Percentiles rank a stretch among this genome's conserved stretches.
Conservation (phyloP, 2,888 invertebrate species). For the Tenthredo scrophulariae region DNA sequence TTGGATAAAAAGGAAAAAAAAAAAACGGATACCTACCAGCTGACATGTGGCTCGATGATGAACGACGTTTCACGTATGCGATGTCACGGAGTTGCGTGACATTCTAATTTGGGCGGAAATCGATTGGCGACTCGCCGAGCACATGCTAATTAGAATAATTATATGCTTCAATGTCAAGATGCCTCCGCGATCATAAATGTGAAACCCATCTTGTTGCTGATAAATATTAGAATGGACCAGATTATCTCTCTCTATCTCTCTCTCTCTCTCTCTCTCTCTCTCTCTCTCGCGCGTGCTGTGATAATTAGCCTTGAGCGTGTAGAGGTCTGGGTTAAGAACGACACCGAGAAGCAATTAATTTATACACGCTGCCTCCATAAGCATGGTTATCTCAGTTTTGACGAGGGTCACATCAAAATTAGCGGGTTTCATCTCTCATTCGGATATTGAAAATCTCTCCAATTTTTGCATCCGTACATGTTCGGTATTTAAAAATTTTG, state of each 20-base stretch:
- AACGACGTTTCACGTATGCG: not conserved
- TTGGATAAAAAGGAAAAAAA: not conserved
- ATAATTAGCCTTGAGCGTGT: constrained; percentile 5
- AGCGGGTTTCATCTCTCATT: not conserved
- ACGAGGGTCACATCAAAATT: not conserved
- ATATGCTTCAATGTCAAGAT: not conserved
- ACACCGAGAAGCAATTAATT: not conserved
- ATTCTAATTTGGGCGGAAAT: not conserved
- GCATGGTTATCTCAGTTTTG: not conserved
- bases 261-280: no score
- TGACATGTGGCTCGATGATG: not conserved
- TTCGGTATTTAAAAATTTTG: not conserved
- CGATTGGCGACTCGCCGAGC: not conserved
- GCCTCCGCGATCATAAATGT: not conserved
- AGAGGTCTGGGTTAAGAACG: not conserved
- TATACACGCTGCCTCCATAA: not conserved
- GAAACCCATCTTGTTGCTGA: constrained; percentile 5
- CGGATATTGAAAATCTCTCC: no score
- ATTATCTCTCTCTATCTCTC: not conserved
- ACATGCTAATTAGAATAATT: not conserved
- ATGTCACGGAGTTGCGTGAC: not conserved
- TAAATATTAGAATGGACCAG: not conserved
- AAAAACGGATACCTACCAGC: not conserved
- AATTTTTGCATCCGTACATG: no score
- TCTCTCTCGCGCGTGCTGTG: not conserved